Evolutionary conservation across 1,140 invertebrate species (phyloP).

Genomic region (Galleria mellonella): DNA sequence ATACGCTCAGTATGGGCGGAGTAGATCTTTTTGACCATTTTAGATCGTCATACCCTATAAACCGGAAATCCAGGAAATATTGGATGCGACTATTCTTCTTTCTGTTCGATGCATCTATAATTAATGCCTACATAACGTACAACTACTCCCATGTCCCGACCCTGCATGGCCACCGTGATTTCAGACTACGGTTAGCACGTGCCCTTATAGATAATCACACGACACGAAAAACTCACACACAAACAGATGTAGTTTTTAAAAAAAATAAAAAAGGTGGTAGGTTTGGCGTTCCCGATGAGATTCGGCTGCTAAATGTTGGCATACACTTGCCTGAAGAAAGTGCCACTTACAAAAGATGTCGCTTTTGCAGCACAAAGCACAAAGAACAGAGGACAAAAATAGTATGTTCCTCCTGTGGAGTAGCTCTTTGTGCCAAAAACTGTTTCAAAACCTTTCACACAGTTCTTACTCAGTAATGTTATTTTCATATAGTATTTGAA

Average conservation of each 20-base stretch:
- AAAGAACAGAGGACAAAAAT: constrained; percentile 6
- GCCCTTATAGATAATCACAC: no score
- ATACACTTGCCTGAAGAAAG: constrained; percentile 1
- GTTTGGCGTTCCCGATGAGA: constrained; percentile 13
- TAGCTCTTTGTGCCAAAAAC: neutral
- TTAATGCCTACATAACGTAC: constrained; percentile 34
- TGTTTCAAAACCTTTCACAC: neutral
- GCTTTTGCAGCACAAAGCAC: constrained; percentile 8
- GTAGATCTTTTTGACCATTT: constrained; percentile 32
- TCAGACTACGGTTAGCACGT: constrained; percentile 18
- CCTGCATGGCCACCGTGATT: constrained; percentile 22
- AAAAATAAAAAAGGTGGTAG: constrained; percentile 4
- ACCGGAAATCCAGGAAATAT: constrained; percentile 14
- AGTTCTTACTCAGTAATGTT: no score
- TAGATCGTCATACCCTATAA: constrained; percentile 9
- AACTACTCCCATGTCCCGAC: constrained; percentile 18
- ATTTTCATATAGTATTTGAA: no score
- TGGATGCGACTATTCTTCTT: constrained; percentile 16
- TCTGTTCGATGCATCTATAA: constrained; percentile 19
- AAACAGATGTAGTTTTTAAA: constrained; percentile 1
- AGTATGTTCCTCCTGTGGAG: constrained; percentile 1
- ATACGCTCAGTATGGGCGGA: constrained; percentile 31
- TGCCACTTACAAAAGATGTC: constrained; percentile 8
- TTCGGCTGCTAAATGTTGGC: constrained; percentile 3
- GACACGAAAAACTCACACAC: neutral